Evolutionary conservation across 2,888 invertebrate genomes (phyloP).

Genomic region (Ophion obscuratus): DNA sequence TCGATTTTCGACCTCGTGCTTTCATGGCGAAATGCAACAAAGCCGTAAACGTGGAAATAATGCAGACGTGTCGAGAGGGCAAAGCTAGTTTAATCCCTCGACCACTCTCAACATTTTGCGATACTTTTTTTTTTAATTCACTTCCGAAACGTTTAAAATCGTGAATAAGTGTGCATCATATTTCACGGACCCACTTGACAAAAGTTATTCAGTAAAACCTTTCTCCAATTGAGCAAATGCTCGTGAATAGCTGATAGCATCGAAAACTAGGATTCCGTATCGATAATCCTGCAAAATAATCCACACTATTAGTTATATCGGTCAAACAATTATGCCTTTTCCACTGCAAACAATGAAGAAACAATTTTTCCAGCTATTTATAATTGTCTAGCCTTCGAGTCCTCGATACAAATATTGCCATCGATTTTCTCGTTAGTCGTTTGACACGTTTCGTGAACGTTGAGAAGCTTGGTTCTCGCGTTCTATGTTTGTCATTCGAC

Average conservation of each 20-base stretch:
- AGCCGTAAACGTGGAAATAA: slow-evolving; percentile 10
- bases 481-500: slow-evolving; percentile 12
- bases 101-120: not conserved
- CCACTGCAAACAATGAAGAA: not conserved
- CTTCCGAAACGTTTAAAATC: not conserved
- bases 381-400: not conserved
- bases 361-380: not conserved
- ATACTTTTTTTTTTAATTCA: not conserved
- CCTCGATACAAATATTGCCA: not conserved
- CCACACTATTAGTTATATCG: not conserved
- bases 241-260: not conserved
- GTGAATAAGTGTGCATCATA: not conserved
- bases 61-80: not conserved
- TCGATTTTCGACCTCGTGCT: slow-evolving; percentile 8
- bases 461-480: not conserved
- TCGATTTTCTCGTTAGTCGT: slow-evolving; percentile 25
- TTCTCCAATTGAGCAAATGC: not conserved
- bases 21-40: not conserved
- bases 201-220: not conserved
- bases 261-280: not conserved
- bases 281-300: not conserved
- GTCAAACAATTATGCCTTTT: not conserved
- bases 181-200: not conserved
- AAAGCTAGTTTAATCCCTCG: slow-evolving; percentile 10
- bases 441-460: slow-evolving; percentile 3